Evolutionary conservation across 2,888 invertebrate species (phyloP), one percentile per base, ranked within the genome.

Genomic region (Agrochola circellaris): DNA sequence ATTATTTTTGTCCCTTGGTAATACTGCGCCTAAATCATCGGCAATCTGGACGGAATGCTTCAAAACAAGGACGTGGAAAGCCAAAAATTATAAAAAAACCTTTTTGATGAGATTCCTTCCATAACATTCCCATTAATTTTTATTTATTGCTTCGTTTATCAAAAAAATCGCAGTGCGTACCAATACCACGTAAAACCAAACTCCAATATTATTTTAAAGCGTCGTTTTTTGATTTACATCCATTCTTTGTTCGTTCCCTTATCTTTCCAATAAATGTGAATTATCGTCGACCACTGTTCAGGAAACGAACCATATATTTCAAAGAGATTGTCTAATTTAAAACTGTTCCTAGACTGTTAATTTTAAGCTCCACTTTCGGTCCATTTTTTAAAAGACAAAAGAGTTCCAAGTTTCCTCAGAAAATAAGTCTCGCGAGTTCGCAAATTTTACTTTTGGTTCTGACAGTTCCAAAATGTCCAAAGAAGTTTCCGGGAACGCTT

Each of bases 191-290:
- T 84, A 79, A 84, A 72, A 82, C 85, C 83, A 84, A 76, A 75
- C 75, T 86, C 81, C 83, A 88, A 87, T 91, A 89, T 90, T 90
- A 92, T 91, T 93, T 92, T 90, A 91, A 93, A 94, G 66, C 86
- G 87, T 88, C 87, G 79, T 89, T 90, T 90, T 94, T 93, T 95
- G 94, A 95, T 95, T 95, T 95, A 95, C 90, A 90, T 87, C 89
- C 91, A 91, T 92, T 93, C 95, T 94, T 95, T 95, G 94, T 95
- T 93, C 94, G 89, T 87, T 88, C 90, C 90, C 94, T 95, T 96
- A 96, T 95, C 95, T 93, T 91, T 91, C 94, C 95, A 96, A 96
- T 96, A 95, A 96, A 94, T 85, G 93, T 95, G 95, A 96, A 90
- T 95, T 96, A 96, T 95, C 90, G 93, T 88, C 91, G 89, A 91